These are phyloP conservation scores for Euwallacea similis DNA, from an alignment of 1,140 invertebrate species.

Conservation along the genomic window DNA sequence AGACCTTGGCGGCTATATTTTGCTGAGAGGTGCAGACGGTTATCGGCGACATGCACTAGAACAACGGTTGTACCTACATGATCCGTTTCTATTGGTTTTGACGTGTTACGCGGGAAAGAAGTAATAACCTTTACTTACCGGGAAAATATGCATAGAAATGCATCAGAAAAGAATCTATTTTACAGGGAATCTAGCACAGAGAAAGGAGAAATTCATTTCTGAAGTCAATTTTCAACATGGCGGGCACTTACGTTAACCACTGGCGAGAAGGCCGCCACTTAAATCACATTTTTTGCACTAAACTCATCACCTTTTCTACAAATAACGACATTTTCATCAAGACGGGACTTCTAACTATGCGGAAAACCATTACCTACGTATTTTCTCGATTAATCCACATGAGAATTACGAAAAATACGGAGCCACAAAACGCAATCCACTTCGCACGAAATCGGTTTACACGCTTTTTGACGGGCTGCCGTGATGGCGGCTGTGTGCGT, in stretches of 20 bases:
- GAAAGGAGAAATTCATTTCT: conserved; percentile 39
- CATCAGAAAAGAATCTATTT: conserved; percentile 31
- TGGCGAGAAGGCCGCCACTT: conserved; percentile 42
- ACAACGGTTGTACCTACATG: conserved; percentile 46
- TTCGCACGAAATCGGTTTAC: conserved; percentile 52
- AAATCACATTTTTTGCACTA: conserved; percentile 37
- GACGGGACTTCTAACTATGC: conserved; percentile 32
- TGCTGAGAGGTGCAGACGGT: conserved; percentile 36
- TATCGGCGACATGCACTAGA: conserved; percentile 37
- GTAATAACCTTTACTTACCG: conserved; percentile 45
- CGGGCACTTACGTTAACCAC: conserved; percentile 50
- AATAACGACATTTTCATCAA: conserved; percentile 35
- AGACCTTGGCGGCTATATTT: conserved; percentile 43
- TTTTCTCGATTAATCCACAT: conserved; percentile 51
- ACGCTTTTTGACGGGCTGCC: conserved; percentile 52
- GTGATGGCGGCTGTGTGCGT: conserved; percentile 50
- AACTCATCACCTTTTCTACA: conserved; percentile 25
- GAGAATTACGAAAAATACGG: conserved; percentile 53
- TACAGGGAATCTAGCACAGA: conserved; percentile 18
- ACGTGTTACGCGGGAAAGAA: conserved; percentile 51
- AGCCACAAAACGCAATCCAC: conserved; percentile 55
- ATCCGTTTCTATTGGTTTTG: conserved; percentile 45
- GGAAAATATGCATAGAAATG: conserved; percentile 43
- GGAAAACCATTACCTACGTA: conserved; percentile 51
- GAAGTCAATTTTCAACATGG: conserved; percentile 50